Percentiles rank a stretch among this genome's conserved stretches.
Evolutionary conservation across 2,113 vertebrate genomes (phyloP).

Genomic region (Falcunculus frontatus): DNA sequence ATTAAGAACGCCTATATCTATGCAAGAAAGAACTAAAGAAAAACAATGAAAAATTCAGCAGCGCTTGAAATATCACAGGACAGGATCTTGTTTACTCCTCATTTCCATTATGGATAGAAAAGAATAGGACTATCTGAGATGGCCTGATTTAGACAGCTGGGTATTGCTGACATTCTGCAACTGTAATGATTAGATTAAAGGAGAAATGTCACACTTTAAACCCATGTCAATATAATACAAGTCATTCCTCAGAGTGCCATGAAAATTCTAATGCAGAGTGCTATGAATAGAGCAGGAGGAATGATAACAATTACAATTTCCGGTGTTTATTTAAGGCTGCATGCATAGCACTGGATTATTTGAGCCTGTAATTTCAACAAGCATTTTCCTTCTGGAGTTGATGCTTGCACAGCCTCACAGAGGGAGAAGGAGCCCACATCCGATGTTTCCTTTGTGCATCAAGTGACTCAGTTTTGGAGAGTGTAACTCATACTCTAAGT

Average conservation of each 20-base stretch:
- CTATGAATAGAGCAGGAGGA: not conserved
- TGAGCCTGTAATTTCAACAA: not conserved
- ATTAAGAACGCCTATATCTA: not conserved
- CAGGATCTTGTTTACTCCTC: not conserved
- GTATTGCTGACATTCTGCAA: not conserved
- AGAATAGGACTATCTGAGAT: not conserved
- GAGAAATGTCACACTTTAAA: not conserved
- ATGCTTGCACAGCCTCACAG: not conserved
- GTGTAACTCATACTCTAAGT: not conserved
- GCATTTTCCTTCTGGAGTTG: not conserved
- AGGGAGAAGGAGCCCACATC: not conserved
- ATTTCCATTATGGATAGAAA: not conserved
- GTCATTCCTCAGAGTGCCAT: not conserved
- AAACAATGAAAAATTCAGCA: not conserved
- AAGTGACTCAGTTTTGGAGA: slow-evolving; percentile 11
- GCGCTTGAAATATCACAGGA: not conserved
- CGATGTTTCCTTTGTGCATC: slow-evolving; percentile 10
- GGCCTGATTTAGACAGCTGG: not conserved
- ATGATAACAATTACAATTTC: not conserved
- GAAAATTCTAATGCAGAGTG: not conserved
- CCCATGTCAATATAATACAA: not conserved
- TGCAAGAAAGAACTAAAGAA: not conserved
- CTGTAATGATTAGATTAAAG: not conserved
- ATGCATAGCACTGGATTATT: not conserved
- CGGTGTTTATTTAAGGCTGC: not conserved